phyloP scores from a whole-genome alignment of 2,113 vertebrate genomes.

The Xiphophorus couchianus region DNA sequence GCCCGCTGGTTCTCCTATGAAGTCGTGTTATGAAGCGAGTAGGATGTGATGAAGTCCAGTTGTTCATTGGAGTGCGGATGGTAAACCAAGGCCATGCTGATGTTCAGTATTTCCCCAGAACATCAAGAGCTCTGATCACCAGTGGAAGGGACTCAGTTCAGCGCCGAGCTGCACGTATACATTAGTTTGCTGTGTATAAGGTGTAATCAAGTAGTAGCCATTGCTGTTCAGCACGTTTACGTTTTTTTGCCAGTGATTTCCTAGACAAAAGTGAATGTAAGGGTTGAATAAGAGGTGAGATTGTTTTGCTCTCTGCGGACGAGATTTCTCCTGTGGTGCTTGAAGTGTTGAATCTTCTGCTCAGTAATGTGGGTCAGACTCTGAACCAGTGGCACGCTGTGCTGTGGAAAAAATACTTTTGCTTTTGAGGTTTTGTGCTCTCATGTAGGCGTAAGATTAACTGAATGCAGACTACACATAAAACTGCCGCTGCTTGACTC shows the following conservation, averaged over 20 bases:
- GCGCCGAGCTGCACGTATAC: too few species aligned
- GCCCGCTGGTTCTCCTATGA: too few species aligned
- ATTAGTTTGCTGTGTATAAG: too few species aligned
- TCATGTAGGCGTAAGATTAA: not conserved
- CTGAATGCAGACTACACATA: not conserved
- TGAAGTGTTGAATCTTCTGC: not conserved
- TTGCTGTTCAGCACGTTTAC: too few species aligned
- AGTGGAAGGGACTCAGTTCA: too few species aligned
- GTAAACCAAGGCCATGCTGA: slow-evolving; percentile 42
- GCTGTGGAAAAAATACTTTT: not conserved
- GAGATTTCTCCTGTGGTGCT: not conserved
- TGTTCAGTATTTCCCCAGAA: not conserved
- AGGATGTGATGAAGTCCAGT: not conserved
- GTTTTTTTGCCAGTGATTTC: not conserved
- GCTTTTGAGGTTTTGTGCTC: not conserved
- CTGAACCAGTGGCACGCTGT: not conserved
- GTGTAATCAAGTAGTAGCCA: too few species aligned
- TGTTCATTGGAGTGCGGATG: slow-evolving; percentile 36
- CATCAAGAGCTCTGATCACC: too few species aligned
- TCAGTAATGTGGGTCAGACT: not conserved
- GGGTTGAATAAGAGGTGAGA: not conserved
- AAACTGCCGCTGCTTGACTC: not conserved
- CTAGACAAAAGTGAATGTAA: not conserved
- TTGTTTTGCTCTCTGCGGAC: too few species aligned
- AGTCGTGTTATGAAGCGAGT: not conserved